These are phyloP conservation scores for Rhagoletis zephyria DNA, from an alignment of 1,140 invertebrate genomes.

Conservation along the genomic window DNA sequence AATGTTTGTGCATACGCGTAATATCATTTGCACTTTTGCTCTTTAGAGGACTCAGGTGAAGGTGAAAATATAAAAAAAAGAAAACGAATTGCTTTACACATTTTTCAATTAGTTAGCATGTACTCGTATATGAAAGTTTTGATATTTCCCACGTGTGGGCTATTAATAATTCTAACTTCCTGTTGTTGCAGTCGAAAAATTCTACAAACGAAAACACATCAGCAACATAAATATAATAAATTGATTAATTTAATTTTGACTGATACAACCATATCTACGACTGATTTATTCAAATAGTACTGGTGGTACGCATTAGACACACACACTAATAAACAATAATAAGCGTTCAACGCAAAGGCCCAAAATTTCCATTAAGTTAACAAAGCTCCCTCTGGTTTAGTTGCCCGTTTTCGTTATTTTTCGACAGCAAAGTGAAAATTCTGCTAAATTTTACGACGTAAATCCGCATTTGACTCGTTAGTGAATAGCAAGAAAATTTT, in stretches of 20 bases:
- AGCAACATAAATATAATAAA: too few species aligned
- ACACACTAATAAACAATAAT: too few species aligned
- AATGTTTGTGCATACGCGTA: too few species aligned
- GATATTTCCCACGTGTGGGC: conserved; percentile 34
- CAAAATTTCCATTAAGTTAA: too few species aligned
- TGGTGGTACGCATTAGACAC: too few species aligned
- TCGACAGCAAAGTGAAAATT: not conserved
- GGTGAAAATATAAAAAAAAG: not conserved
- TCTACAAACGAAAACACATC: not conserved
- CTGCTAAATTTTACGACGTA: not conserved
- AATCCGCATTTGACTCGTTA: not conserved
- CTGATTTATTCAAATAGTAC: too few species aligned
- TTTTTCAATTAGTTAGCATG: not conserved
- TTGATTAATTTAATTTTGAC: too few species aligned
- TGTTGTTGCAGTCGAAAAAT: conserved; percentile 27
- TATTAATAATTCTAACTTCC: conserved; percentile 34
- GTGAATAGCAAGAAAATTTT: not conserved
- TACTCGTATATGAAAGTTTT: not conserved
- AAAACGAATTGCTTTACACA: not conserved
- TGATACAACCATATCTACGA: too few species aligned
- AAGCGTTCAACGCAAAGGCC: too few species aligned
- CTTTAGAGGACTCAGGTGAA: not conserved
- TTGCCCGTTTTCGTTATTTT: not conserved
- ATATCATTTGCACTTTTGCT: not conserved
- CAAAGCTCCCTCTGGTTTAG: not conserved